Conservation (phyloP, 2,797 vertebrate species). For the Knipowitschia caucasica region DNA sequence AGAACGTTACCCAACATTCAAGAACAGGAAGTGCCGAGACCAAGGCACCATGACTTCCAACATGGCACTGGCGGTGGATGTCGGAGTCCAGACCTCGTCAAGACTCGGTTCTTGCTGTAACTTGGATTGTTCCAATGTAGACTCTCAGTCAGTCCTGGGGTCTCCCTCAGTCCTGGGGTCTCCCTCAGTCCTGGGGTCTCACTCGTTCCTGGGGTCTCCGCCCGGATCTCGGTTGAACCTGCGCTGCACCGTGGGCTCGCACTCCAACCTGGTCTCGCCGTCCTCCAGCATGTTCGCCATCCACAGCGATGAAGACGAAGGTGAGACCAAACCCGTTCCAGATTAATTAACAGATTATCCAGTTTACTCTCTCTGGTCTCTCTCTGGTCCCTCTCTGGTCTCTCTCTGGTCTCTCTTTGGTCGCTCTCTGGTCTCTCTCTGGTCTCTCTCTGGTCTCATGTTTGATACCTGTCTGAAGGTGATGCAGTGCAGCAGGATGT, state of each 20-base stretch:
- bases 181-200: conserved; percentile 63
- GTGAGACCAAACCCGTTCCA: conserved; percentile 1
- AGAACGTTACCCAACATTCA: too few relatives aligned
- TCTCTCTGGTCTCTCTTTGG: too few relatives aligned
- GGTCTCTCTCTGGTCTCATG: too few relatives aligned
- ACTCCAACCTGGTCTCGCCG: conserved; percentile 64
- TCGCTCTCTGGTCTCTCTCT: too few relatives aligned
- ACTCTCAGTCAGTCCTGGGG: conserved; percentile 61
- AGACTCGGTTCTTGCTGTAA: conserved; percentile 55
- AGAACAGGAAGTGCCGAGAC: conserved; percentile 76
- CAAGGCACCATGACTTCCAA: conserved; percentile 82
- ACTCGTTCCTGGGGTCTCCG: conserved; percentile 64
- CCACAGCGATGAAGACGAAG: conserved; percentile 49
- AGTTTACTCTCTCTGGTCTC: too few relatives aligned
- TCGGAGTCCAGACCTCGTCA: conserved; percentile 82
- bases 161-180: conserved; percentile 67
- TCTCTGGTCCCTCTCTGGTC: too few relatives aligned
- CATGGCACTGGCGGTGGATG: conserved; percentile 77
- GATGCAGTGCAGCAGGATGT: background rate
- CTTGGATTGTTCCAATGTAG: conserved; percentile 42
- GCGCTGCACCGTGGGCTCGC: conserved; percentile 50
- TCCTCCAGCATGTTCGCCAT: conserved; percentile 67
- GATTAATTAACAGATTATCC: too few relatives aligned
- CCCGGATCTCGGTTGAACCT: conserved; percentile 67
- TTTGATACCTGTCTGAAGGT: too few relatives aligned